Conservation (phyloP, 2,113 vertebrate genomes). For the Psilopogon haemacephalus region DNA sequence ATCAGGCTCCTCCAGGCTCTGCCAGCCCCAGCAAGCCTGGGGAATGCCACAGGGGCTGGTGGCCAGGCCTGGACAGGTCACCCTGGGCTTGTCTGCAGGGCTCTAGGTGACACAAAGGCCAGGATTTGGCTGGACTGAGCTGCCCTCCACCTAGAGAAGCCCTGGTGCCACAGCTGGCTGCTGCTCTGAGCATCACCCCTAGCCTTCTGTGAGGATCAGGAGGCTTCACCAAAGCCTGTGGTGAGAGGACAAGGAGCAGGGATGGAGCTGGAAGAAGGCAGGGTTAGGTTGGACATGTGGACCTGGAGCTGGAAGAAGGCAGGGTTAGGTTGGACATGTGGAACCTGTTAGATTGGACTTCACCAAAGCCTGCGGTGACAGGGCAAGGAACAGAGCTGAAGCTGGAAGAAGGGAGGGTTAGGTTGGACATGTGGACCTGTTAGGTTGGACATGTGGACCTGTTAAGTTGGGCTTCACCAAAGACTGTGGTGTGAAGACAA, state of each 20-base stretch:
- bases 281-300: background rate
- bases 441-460: no score
- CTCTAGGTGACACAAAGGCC: background rate
- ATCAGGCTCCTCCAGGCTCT: background rate
- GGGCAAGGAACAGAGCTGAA: no score
- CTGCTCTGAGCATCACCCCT: background rate
- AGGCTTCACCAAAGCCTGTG: background rate
- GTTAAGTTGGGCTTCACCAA: no score
- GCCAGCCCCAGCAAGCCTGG: background rate
- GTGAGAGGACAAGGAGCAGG: background rate
- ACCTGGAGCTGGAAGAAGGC: background rate
- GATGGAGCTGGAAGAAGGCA: background rate
- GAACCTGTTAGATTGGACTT: no score
- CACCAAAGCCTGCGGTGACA: no score
- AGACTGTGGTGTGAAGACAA: no score
- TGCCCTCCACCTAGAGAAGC: background rate
- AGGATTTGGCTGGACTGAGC: background rate
- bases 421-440: no score
- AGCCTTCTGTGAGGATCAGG: accelerated
- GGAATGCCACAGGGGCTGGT: background rate
- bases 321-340: background rate
- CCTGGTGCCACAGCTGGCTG: background rate
- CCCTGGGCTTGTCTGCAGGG: background rate
- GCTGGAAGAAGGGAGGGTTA: no score
- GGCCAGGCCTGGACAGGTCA: background rate